A percentile compares a stretch with the other conserved stretches of the same genome.
Evolutionary conservation across 64 coral and sea anemone species (phyloP).

Genomic region (Montipora foliosa): DNA sequence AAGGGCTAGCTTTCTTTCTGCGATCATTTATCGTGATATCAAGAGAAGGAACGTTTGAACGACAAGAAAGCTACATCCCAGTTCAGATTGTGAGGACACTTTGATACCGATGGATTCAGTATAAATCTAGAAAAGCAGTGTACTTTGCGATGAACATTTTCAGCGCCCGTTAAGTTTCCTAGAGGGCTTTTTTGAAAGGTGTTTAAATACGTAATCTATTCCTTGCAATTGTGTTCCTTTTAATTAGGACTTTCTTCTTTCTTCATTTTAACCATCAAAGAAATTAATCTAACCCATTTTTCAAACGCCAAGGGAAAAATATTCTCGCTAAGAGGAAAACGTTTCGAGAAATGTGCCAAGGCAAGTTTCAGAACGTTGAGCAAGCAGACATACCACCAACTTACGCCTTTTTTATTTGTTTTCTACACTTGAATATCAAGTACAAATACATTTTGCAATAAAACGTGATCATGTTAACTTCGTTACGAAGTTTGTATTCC

Average conservation of each 20-base stretch:
- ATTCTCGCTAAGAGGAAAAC: background rate
- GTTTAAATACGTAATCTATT: too few relatives aligned
- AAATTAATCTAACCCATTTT: background rate
- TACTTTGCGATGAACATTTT: too few relatives aligned
- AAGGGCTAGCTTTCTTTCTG: too few relatives aligned
- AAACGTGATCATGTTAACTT: background rate
- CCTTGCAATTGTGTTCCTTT: too few relatives aligned
- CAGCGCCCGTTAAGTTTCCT: too few relatives aligned
- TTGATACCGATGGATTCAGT: too few relatives aligned
- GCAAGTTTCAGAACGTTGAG: background rate
- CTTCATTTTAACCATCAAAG: background rate
- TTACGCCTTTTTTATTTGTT: background rate
- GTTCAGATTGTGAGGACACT: too few relatives aligned
- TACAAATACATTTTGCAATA: background rate
- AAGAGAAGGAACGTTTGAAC: too few relatives aligned
- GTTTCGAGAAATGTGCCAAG: background rate
- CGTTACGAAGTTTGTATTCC: background rate
- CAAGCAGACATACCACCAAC: background rate
- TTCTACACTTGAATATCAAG: slow-evolving; percentile 38
- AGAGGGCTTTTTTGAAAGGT: too few relatives aligned
- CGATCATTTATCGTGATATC: too few relatives aligned
- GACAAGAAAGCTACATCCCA: too few relatives aligned
- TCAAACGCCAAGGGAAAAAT: background rate
- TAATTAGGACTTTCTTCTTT: background rate
- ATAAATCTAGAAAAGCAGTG: too few relatives aligned